Base-by-base conservation (phyloP, 2,888 invertebrate species). In the Drosophila suboccidentalis region DNA sequence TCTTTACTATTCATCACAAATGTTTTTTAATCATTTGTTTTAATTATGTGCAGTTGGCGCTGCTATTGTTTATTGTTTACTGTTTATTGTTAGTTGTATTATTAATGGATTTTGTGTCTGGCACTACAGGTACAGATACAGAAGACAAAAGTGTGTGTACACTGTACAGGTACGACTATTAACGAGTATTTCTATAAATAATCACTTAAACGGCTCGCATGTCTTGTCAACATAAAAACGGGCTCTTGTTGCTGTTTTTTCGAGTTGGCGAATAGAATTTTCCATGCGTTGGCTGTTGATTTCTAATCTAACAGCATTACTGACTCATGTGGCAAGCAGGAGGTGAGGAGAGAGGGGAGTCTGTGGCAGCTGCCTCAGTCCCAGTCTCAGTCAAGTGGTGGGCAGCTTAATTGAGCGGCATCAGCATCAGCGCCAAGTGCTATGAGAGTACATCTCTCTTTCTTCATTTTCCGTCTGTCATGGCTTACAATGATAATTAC, bases 341-440 rank as follows among this genome's bases (percentile, higher is more conserved):
- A 29, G 29, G 29, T 1, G 29, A 8, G 29, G 29, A 8, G 29
- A 29, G 29, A 29, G 29, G 58, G 61, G 71, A 64, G 71, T 54
- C 39, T 50, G 57, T 34, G 57, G 44, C 78, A 51, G 54, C 39
- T 50, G 54, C 55, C 62, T 49, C 75, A 67, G 61, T 78, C 29
- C 50, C 39, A 47, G 57, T 51, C 65, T 49, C 75, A 71, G 61
- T 78, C 73, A 57, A 75, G 69, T 80, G 80, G 84, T 87, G 84
- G 88, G 84, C 78, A 87, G 84, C 81, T 86, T 87, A 84, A 84
- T 88, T 88, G 84, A 88, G 80, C 69, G 66, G 77, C 84, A 83
- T 67, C 78, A 83, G 55, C 59, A 83, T 67, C 78, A 83, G 55
- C 59, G 62, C 71, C 78, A 80, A 86, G 83, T 78, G 78, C 66